Evolutionary conservation across 2,888 invertebrate species (phyloP), one percentile per base, ranked within the genome.

Genomic region (Onthophagus sagittarius): DNA sequence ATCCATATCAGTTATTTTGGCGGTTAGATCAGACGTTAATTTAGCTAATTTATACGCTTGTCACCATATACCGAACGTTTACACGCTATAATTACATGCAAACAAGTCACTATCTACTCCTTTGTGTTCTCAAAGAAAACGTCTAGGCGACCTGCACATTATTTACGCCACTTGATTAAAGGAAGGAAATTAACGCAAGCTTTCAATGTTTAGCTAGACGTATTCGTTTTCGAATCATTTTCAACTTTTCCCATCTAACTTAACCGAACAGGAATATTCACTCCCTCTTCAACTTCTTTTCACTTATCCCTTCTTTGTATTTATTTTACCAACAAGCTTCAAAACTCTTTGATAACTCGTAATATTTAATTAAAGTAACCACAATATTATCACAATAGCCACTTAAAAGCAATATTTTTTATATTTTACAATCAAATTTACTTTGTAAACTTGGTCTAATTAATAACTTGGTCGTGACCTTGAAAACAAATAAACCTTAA

Each of bases 181-280:
- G 39, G 39, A 11, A 53, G 7, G 39, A 53, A 53, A 53, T 53
- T 53, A 53, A 53, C 39, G 39, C 39, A 53, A 67, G 23, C 7
- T 23, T 62, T 70, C 71, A 23, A 11, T 67, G 67, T 67, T 67
- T 31, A 67, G 9, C 32, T 23, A 75, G 39, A 53, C 39, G 39
- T 53, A 53, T 53, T 7, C 73, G 73, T 73, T 75, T 77, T 76
- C 72, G 78, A 79, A 79, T 79, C 77, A 78, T 79, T 78, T 80
- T 78, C 77, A 82, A 82, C 81, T 82, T 82, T 82, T 81, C 80
- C 79, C 81, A 82, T 82, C 81, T 80, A 82, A 82, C 79, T 82
- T 82, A 76, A 70, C 70, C 73, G 75, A 75, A 75, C 75, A 71
- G 72, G 74, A 74, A 77, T 76, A 72, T 73, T 71, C 71, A 73